A percentile compares a stretch with the other conserved stretches of the same genome.
phyloP scores from a whole-genome alignment of 2,888 invertebrate species.

The Peribatodes rhomboidaria region DNA sequence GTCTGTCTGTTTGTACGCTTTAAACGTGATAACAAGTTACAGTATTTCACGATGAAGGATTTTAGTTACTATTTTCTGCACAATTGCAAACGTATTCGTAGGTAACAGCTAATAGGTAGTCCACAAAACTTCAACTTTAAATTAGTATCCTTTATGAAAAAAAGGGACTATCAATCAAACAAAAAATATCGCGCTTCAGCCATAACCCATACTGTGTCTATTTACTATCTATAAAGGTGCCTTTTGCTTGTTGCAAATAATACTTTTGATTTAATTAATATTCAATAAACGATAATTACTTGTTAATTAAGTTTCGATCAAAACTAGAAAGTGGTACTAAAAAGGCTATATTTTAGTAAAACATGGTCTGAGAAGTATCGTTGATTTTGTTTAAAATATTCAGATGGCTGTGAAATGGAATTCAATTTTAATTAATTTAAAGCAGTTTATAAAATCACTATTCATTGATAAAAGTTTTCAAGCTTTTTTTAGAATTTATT shows the following conservation, averaged over 20 bases:
- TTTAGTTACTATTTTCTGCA: too few species aligned
- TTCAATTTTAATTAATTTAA: not conserved
- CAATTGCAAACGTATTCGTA: too few species aligned
- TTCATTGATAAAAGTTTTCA: too few species aligned
- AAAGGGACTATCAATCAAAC: too few species aligned
- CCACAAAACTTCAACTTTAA: too few species aligned
- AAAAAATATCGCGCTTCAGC: not conserved
- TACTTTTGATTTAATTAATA: constrained; percentile 42
- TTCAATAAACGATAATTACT: constrained; percentile 34
- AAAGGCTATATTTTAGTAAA: constrained; percentile 2
- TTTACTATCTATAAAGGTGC: not conserved
- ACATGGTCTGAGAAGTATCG: not conserved
- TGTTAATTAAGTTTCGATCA: constrained; percentile 5
- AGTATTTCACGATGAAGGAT: too few species aligned
- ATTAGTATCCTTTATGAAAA: too few species aligned
- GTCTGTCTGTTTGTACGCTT: too few species aligned
- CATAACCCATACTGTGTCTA: constrained; percentile 21
- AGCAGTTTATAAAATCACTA: too few species aligned
- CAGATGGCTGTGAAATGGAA: not conserved
- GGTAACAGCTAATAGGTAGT: too few species aligned
- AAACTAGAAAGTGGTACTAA: constrained; percentile 1
- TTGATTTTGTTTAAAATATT: not conserved
- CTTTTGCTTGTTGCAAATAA: constrained; percentile 37
- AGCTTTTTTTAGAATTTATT: too few species aligned
- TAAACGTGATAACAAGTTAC: too few species aligned